Evolutionary conservation across 2,113 vertebrate species (phyloP), one percentile per base, ranked within the genome.

Genomic region (Caracal caracal): DNA sequence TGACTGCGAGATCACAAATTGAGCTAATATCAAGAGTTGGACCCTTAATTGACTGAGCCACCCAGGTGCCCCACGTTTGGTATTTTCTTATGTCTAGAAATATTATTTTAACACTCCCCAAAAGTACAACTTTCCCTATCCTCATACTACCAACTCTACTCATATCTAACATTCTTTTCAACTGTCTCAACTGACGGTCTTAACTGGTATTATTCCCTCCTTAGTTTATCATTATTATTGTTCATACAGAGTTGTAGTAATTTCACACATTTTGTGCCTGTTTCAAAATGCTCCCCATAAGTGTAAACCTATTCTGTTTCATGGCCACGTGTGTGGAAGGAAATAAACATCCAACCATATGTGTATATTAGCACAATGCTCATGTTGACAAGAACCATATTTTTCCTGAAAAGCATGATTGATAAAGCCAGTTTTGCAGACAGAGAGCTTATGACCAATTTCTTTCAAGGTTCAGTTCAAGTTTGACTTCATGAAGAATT

Each of bases 381-480:
- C 20, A 6, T 65, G 75, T 75, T 78, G 94, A 95, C 65, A 76
- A 59, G 37, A 96, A 70, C 20, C 40, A 33, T 73, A 59, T 85
- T 92, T 95, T 80, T n/a, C 53, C 49, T 87, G 71, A 96, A 92
- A 88, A 93, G 49, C 19, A 40, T 90, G 88, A 96, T 94, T 71
- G 93, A 96, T 92, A 65, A 90, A 95, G 65, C 65, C 65, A 87
- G 28, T 97, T 96, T 94, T 96, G 12, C 61, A 94, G 83, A 89
- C 61, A 73, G 89, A 92, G 40, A 94, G 13, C 70, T 94, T 43
- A 61, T 89, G 90, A 96, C 59, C 81, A 88, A 2, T 96, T 96
- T 80, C 70, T 87, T 95, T 84, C 70, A 94, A 96, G 84, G 35
- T 88, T 96, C 93, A 84, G 26, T 87, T 97, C 81, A 66, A 92